These are phyloP conservation scores for Luscinia luscinia DNA, from an alignment of 2,797 vertebrate species.

Conservation along the genomic window DNA sequence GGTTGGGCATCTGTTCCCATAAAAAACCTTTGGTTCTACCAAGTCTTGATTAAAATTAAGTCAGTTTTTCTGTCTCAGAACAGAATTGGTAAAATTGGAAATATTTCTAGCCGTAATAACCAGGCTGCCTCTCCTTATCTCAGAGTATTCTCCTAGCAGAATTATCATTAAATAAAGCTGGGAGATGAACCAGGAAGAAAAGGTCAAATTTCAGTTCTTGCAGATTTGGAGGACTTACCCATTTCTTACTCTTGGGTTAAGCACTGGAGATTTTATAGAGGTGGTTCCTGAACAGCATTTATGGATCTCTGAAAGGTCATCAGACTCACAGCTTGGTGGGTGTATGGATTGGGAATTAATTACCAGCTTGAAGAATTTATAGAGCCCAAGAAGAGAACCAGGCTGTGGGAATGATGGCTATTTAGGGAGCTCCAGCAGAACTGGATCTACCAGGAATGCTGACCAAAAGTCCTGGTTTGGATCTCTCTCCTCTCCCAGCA, in stretches of 20 bases:
- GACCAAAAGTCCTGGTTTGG: background rate
- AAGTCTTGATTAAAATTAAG: background rate
- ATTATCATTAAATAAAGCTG: background rate
- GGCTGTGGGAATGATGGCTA: background rate
- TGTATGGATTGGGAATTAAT: background rate
- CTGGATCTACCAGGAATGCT: background rate
- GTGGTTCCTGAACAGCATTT: background rate
- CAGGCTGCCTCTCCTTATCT: background rate
- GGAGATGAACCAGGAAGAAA: background rate
- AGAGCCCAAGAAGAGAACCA: background rate
- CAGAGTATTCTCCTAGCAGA: background rate
- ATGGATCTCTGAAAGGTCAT: background rate
- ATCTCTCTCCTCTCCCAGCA: accelerated
- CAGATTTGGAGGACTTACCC: background rate
- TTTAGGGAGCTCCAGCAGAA: background rate
- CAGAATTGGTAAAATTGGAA: background rate
- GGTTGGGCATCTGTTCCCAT: background rate
- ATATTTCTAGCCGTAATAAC: background rate
- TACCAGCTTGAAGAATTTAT: background rate
- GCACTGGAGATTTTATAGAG: background rate
- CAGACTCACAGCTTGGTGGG: background rate
- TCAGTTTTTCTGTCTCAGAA: background rate
- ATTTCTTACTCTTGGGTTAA: background rate
- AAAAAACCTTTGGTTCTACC: background rate
- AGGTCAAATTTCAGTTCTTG: background rate